Conservation (phyloP, 2,797 vertebrate genomes). For the Melanotaenia nigrans region DNA sequence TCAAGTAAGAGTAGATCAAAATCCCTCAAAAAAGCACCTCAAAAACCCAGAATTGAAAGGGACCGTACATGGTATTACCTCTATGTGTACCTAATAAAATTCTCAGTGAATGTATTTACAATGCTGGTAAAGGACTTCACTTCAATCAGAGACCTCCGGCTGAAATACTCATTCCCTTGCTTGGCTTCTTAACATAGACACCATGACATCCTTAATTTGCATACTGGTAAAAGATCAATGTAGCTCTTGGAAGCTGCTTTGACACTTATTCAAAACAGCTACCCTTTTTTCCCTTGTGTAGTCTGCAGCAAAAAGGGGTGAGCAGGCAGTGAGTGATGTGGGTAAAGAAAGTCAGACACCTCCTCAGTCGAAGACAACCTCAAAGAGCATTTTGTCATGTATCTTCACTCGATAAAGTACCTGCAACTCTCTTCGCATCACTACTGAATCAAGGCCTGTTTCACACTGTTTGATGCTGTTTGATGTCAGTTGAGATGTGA, state of each 20-base stretch:
- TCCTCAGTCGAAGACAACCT: constrained; percentile 64
- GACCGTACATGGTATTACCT: constrained; percentile 12
- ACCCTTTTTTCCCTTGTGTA: constrained; percentile 51
- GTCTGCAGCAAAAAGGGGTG: constrained; percentile 59
- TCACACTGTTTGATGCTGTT: constrained; percentile 66
- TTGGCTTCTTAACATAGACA: constrained; percentile 62
- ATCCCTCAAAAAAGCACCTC: constrained; percentile 23
- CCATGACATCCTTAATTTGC: constrained; percentile 73
- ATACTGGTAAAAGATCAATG: constrained; percentile 76
- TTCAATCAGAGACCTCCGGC: constrained; percentile 61
- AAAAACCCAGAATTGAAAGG: constrained; percentile 16
- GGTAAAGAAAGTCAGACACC: constrained; percentile 66
- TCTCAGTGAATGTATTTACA: constrained; percentile 68
- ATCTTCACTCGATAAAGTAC: constrained; percentile 70
- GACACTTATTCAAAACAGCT: constrained; percentile 75
- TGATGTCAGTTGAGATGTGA: constrained; percentile 68
- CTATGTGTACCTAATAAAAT: constrained; percentile 55
- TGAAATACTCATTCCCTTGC: constrained; percentile 57
- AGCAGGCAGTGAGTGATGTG: constrained; percentile 67
- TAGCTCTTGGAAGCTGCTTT: constrained; percentile 66
- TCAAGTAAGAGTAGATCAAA: constrained; percentile 48
- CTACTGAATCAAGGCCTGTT: constrained; percentile 61
- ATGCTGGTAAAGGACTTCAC: constrained; percentile 47
- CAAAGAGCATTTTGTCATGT: constrained; percentile 74
- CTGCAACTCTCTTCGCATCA: constrained; percentile 65